A percentile compares a stretch with the other conserved stretches of the same genome.
Conservation (phyloP, 35 echinoderm and acorn worm species). For the Anneissia japonica region DNA sequence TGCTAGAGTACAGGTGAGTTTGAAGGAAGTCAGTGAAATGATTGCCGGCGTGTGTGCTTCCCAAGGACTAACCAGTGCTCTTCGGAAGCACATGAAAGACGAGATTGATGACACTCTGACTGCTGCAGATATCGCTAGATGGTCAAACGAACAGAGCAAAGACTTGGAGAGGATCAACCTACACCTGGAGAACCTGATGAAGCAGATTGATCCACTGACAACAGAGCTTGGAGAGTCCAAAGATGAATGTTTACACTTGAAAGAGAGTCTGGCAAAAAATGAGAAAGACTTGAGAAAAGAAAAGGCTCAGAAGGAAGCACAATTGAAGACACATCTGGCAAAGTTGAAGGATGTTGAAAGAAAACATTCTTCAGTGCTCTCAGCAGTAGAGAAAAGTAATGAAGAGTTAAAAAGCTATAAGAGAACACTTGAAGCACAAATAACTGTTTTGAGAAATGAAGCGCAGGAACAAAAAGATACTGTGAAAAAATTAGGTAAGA, state of each 20-base stretch:
- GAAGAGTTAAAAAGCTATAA: slow-evolving; percentile 59
- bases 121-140: slow-evolving; percentile 54
- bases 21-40: slow-evolving; percentile 59
- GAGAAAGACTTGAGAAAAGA: slow-evolving; percentile 67
- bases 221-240: slow-evolving; percentile 35
- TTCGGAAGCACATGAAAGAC: slow-evolving; percentile 49
- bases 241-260: slow-evolving; percentile 44
- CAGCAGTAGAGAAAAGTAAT: slow-evolving; percentile 63
- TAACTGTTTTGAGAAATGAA: slow-evolving; percentile 64
- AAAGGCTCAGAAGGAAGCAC: slow-evolving; percentile 16
- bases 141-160: slow-evolving; percentile 60
- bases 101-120: slow-evolving; percentile 45
- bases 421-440: slow-evolving; percentile 52
- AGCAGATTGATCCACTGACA: slow-evolving; percentile 67
- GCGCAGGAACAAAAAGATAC: slow-evolving; percentile 68
- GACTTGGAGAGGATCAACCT: slow-evolving; percentile 62
- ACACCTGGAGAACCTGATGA: slow-evolving; percentile 58
- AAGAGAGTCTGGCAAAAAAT: slow-evolving; percentile 30
- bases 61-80: slow-evolving; percentile 45
- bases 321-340: slow-evolving; percentile 44
- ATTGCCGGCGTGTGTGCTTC: slow-evolving; percentile 68
- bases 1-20: slow-evolving; percentile 62
- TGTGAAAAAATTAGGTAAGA: slow-evolving; percentile 70
- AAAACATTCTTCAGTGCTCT: slow-evolving; percentile 53
- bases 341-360: slow-evolving; percentile 81